phyloP scores from a whole-genome alignment of 2,797 vertebrate species.

The Esox lucius region DNA sequence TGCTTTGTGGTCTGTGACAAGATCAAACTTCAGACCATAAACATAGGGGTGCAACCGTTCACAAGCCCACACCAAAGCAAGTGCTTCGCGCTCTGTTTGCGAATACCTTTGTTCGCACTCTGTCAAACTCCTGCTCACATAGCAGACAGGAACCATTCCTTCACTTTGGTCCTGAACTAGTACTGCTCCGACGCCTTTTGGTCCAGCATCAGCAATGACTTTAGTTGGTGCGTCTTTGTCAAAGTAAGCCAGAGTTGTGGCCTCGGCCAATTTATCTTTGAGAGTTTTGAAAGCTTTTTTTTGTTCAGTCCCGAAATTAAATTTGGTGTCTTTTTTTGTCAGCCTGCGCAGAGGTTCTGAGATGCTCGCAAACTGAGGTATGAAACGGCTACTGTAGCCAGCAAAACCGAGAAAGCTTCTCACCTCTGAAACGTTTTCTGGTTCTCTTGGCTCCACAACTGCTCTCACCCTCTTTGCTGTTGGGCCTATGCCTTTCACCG shows the following conservation, averaged over 20 bases:
- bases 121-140: constrained; percentile 12
- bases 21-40: constrained; percentile 28
- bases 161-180: constrained; percentile 13
- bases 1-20: too few species aligned
- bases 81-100: constrained; percentile 16
- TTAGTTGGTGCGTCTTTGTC: constrained; percentile 30
- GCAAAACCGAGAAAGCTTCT: constrained; percentile 27
- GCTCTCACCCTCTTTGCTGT: too few species aligned
- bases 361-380: constrained; percentile 24
- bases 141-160: too few species aligned
- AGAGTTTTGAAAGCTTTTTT: too few species aligned
- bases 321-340: too few species aligned
- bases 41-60: constrained; percentile 36
- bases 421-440: constrained; percentile 21
- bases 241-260: constrained; percentile 24
- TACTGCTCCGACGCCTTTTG: constrained; percentile 20
- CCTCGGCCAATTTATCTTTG: too few species aligned
- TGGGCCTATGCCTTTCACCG: too few species aligned
- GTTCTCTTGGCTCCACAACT: constrained; percentile 24
- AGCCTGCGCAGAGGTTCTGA: too few species aligned
- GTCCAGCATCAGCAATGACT: constrained; percentile 31
- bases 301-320: too few species aligned
- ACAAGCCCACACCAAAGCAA: constrained; percentile 24
- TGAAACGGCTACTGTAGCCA: constrained; percentile 24
- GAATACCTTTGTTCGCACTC: constrained; percentile 23